A percentile compares a stretch with the other conserved stretches of the same genome.
Evolutionary conservation across 1,140 invertebrate genomes (phyloP).

Genomic region (Drosophila prosaltans): DNA sequence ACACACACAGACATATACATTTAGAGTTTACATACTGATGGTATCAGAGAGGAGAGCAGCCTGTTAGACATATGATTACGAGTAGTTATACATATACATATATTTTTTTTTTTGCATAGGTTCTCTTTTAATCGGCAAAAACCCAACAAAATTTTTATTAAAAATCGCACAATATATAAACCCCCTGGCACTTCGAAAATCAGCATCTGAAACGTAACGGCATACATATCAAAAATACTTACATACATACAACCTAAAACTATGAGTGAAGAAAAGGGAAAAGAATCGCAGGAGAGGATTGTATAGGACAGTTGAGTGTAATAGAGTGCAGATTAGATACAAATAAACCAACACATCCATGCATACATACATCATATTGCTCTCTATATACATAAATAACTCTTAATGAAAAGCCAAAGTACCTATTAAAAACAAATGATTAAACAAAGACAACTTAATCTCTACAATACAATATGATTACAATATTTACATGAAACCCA

Average conservation of each 20-base stretch:
- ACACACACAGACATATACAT: conserved; percentile 34
- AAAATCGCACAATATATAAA: conserved; percentile 36
- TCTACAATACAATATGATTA: conserved; percentile 50
- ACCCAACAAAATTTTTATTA: conserved; percentile 25
- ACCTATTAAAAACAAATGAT: conserved; percentile 56
- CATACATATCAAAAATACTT: conserved; percentile 76
- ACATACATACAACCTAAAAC: conserved; percentile 51
- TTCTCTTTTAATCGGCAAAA: conserved; percentile 40
- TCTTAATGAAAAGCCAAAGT: conserved; percentile 74
- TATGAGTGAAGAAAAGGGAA: conserved; percentile 20
- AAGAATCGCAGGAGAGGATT: neutral
- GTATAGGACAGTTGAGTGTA: neutral
- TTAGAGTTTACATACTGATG: conserved; percentile 55
- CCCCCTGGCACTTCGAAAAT: neutral
- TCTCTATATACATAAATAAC: conserved; percentile 38
- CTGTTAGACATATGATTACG: conserved; percentile 57
- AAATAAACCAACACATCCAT: neutral
- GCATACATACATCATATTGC: conserved; percentile 30
- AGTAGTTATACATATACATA: conserved; percentile 36
- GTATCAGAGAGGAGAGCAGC: conserved; percentile 1
- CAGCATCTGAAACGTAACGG: conserved; percentile 69
- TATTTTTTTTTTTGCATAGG: conserved; percentile 49
- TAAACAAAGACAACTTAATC: conserved; percentile 64
- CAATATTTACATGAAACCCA: conserved; percentile 52
- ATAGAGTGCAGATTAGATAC: neutral